Evolutionary conservation across 1,140 invertebrate genomes (phyloP).

Genomic region (Zaprionus taronus): DNA sequence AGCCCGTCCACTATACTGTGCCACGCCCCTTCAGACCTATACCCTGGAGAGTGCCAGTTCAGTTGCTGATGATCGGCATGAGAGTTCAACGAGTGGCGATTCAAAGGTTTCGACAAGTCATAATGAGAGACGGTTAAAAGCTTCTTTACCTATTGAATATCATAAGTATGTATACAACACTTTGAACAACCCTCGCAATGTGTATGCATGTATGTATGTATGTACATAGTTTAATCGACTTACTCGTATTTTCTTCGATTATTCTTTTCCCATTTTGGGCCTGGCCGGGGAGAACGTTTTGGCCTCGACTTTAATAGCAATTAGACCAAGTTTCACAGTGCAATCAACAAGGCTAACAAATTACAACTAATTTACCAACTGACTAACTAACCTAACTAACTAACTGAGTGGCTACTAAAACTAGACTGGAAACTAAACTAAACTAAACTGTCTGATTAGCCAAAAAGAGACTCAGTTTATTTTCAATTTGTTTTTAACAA

Average conservation of each 20-base stretch:
- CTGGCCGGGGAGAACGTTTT: slow-evolving; percentile 8
- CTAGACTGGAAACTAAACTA: not conserved
- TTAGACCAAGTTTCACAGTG: slow-evolving; percentile 28
- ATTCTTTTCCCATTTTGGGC: slow-evolving; percentile 12
- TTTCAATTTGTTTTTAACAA: slow-evolving; percentile 21
- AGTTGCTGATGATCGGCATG: slow-evolving; percentile 7
- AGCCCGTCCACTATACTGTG: not conserved
- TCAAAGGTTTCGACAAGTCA: not conserved
- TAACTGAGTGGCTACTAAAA: slow-evolving; percentile 9
- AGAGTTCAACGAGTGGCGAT: not conserved
- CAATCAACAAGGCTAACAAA: slow-evolving; percentile 31
- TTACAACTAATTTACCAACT: slow-evolving; percentile 12
- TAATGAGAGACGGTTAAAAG: no score
- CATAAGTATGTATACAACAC: not conserved
- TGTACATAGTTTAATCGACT: not conserved
- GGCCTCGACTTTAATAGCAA: slow-evolving; percentile 30
- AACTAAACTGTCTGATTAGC: not conserved
- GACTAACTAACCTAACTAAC: slow-evolving; percentile 11
- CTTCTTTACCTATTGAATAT: no score
- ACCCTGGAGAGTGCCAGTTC: not conserved
- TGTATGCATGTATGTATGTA: no score
- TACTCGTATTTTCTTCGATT: slow-evolving; percentile 6
- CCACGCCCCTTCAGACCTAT: not conserved
- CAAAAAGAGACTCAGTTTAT: slow-evolving; percentile 4
- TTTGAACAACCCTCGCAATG: not conserved